A percentile compares a stretch with the other conserved stretches of the same genome.
Evolutionary conservation across 2,797 vertebrate species (phyloP).

Genomic region (Hyperoplus immaculatus): DNA sequence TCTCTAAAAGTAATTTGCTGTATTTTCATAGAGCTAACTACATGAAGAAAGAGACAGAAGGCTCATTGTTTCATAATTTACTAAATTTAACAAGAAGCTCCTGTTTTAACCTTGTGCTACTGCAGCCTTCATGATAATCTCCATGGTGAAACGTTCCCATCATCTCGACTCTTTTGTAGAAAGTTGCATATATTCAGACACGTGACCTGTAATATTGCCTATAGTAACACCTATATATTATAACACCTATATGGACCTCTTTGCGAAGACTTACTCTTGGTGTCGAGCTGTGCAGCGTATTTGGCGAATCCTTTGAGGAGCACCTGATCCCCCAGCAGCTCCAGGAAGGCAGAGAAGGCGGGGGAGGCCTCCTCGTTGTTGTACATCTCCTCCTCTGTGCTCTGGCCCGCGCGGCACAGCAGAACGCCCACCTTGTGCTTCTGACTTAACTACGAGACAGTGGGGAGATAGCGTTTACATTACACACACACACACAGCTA

Average conservation of each 20-base stretch:
- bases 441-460: slow-evolving; percentile 88
- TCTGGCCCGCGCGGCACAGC: slow-evolving; percentile 94
- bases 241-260: slow-evolving; percentile 11
- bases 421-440: slow-evolving; percentile 96
- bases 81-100: background rate
- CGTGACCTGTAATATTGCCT: too few species aligned
- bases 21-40: background rate
- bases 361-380: slow-evolving; percentile 94
- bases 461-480: slow-evolving; percentile 42
- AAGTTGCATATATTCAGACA: background rate
- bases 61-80: background rate
- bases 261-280: slow-evolving; percentile 89
- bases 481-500: slow-evolving; percentile 9
- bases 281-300: slow-evolving; percentile 95
- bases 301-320: slow-evolving; percentile 92
- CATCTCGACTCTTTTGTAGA: background rate
- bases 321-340: slow-evolving; percentile 92
- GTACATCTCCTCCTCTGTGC: slow-evolving; percentile 99
- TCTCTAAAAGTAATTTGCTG: background rate
- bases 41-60: background rate
- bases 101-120: background rate
- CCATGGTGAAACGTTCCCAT: background rate
- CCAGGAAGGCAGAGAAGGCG: slow-evolving; percentile 91
- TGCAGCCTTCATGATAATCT: background rate
- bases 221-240: too few species aligned